Percentiles rank a stretch among this genome's conserved stretches.
These are phyloP conservation scores for Flabesymbios commensalis DNA, from an alignment of 2,888 invertebrate species.

Conservation along the genomic window DNA sequence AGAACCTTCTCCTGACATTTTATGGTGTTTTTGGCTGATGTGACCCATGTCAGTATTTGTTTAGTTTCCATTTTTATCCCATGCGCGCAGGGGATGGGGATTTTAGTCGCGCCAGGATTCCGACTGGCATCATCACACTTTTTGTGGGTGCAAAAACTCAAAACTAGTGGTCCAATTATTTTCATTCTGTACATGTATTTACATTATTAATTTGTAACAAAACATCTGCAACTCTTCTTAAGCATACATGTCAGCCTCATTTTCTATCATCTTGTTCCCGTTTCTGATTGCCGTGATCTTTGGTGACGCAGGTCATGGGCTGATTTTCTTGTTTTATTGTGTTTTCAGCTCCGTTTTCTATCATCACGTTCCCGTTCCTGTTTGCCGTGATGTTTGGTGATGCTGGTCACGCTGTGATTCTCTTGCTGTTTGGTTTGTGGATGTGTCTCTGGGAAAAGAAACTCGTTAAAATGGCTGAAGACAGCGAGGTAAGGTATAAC, in stretches of 20 bases:
- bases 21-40: no score
- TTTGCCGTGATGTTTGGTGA: conserved; percentile 99
- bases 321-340: conserved; percentile 85
- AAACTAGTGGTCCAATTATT: no score
- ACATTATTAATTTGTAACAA: no score
- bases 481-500: conserved; percentile 90
- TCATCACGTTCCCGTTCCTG: conserved; percentile 96
- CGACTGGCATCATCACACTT: no score
- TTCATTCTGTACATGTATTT: no score
- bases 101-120: no score
- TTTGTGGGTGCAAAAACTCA: no score
- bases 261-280: conserved; percentile 96
- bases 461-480: conserved; percentile 82
- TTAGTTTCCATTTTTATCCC: no score
- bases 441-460: conserved; percentile 94
- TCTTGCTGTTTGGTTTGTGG: conserved; percentile 90
- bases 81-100: no score
- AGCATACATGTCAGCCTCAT: conserved; percentile 75
- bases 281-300: conserved; percentile 99
- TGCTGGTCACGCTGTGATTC: conserved; percentile 88
- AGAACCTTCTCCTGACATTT: no score
- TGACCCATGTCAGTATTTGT: no score
- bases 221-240: no score
- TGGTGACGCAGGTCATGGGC: conserved; percentile 95
- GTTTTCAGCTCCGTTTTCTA: conserved; percentile 93